Evolutionary conservation across 2,888 invertebrate genomes (phyloP).

Genomic region (Aromia moschata): DNA sequence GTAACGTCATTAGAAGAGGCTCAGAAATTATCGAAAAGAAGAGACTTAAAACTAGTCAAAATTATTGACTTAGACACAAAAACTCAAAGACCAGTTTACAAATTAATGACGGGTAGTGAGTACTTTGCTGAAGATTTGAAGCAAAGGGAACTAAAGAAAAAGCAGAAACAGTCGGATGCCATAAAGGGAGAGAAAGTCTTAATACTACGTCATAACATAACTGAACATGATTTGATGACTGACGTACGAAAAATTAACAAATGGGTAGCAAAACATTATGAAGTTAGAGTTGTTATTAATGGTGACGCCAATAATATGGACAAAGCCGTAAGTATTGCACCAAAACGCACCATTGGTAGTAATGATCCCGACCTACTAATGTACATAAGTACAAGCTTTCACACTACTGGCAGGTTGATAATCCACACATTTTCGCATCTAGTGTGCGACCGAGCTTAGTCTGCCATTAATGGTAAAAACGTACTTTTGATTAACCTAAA

Average conservation of each 20-base stretch:
- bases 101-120: conserved; percentile 74
- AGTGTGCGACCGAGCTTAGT: too few species aligned
- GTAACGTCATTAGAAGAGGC: conserved; percentile 75
- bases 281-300: conserved; percentile 70
- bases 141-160: conserved; percentile 65
- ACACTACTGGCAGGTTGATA: too few species aligned
- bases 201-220: conserved; percentile 70
- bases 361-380: too few species aligned
- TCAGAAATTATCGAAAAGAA: conserved; percentile 72
- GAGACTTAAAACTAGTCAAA: conserved; percentile 76
- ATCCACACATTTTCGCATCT: too few species aligned
- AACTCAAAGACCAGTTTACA: conserved; percentile 74
- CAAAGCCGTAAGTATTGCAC: conserved; percentile 60
- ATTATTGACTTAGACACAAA: conserved; percentile 74
- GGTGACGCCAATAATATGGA: conserved; percentile 62
- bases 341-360: too few species aligned
- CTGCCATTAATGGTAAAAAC: too few species aligned
- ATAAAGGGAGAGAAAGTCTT: conserved; percentile 73
- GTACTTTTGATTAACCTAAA: too few species aligned
- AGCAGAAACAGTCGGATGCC: conserved; percentile 55
- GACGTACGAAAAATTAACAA: conserved; percentile 72
- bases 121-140: conserved; percentile 71
- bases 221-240: conserved; percentile 73
- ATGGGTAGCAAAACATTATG: conserved; percentile 73
- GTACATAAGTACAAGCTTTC: too few species aligned